phyloP scores from a whole-genome alignment of 2,113 vertebrate species.

The Tachuris rubrigastra region DNA sequence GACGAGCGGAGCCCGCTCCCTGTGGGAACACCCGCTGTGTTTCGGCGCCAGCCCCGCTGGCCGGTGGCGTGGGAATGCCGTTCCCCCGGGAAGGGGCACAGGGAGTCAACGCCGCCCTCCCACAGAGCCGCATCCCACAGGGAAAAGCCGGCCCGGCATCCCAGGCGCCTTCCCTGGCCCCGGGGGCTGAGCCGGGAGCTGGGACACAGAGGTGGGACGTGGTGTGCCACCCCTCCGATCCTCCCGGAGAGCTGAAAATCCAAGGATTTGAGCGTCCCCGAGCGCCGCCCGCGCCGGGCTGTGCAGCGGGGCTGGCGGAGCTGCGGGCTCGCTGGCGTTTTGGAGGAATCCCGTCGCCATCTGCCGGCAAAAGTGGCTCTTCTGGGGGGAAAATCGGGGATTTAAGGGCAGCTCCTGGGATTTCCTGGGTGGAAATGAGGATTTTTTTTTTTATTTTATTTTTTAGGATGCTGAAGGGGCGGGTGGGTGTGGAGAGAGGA shows the following conservation, averaged over 20 bases:
- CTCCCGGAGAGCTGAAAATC: not conserved
- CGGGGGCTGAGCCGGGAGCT: accelerated
- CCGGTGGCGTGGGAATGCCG: accelerated
- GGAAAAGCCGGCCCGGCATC: not conserved
- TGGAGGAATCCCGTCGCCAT: not conserved
- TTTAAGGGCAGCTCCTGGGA: not conserved
- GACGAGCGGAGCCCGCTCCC: not conserved
- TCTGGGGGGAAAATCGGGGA: not conserved
- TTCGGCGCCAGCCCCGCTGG: not conserved
- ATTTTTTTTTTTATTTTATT: no score
- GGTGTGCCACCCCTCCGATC: not conserved
- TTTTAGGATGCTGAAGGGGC: not conserved
- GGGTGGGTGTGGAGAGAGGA: accelerated
- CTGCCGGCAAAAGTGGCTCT: not conserved
- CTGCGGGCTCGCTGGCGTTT: not conserved
- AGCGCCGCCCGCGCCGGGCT: accelerated
- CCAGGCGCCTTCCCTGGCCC: accelerated
- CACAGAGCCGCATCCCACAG: accelerated
- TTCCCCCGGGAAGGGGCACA: not conserved
- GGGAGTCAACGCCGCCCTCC: accelerated
- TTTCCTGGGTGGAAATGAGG: accelerated
- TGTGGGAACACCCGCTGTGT: accelerated
- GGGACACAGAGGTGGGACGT: no score
- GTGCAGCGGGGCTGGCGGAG: not conserved
- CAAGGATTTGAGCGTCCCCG: accelerated